Evolutionary conservation across 2,888 invertebrate genomes (phyloP).

Genomic region (Ichneumon xanthorius): DNA sequence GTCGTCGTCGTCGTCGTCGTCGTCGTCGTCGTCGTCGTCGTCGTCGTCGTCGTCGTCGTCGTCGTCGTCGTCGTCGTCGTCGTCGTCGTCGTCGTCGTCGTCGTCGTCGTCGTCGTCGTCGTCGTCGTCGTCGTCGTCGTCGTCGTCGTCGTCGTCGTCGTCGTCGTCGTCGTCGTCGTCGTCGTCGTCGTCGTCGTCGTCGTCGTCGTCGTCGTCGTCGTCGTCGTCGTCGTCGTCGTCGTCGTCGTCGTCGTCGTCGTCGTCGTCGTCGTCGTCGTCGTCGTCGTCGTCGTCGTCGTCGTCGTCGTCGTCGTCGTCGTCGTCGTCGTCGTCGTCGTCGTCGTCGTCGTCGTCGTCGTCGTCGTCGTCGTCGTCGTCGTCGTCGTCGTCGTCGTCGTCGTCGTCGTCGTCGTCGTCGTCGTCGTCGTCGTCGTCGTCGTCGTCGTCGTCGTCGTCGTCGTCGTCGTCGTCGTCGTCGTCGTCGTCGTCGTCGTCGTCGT

Average conservation of each 20-base stretch:
- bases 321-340: conserved; percentile 7
- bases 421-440: conserved; percentile 18
- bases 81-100: neutral
- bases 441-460: neutral
- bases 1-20: neutral
- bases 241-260: conserved; percentile 18
- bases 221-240: neutral
- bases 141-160: conserved; percentile 7
- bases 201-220: conserved; percentile 18
- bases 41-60: neutral
- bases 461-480: conserved; percentile 17
- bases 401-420: neutral
- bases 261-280: neutral
- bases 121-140: neutral
- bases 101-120: conserved; percentile 17
- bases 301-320: neutral
- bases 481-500: neutral
- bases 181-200: neutral
- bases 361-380: neutral
- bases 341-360: conserved; percentile 11
- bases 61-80: conserved; percentile 18
- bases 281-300: conserved; percentile 17
- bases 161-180: conserved; percentile 11
- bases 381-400: conserved; percentile 18
- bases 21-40: conserved; percentile 18